Evolutionary conservation across 2,888 invertebrate species (phyloP).

Genomic region (Hipparchia semele): DNA sequence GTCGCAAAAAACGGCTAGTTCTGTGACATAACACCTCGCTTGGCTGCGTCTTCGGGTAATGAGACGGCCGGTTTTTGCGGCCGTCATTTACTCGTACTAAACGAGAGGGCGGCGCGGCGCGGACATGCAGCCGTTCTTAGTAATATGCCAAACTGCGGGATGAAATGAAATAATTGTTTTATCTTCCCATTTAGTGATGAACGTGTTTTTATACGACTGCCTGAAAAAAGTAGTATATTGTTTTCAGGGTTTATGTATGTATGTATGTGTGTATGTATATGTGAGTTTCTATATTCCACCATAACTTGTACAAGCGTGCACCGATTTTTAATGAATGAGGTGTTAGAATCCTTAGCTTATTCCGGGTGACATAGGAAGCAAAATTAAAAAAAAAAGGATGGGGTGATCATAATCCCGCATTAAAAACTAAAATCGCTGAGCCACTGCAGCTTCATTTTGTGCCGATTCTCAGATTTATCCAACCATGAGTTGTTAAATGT

Average conservation of each 20-base stretch:
- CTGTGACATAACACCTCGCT: constrained; percentile 17
- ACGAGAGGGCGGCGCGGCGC: not conserved
- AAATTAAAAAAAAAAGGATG: no score
- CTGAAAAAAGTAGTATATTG: no score
- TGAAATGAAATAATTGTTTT: constrained; percentile 10
- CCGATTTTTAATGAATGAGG: no score
- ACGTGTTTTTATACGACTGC: no score
- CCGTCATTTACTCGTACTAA: not conserved
- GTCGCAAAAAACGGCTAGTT: not conserved
- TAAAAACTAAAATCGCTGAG: not conserved
- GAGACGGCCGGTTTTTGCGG: constrained; percentile 8
- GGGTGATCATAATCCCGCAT: no score
- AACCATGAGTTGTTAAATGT: not conserved
- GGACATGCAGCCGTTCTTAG: constrained; percentile 5
- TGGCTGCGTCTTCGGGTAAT: constrained; percentile 1
- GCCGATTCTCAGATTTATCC: not conserved
- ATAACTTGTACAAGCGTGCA: no score
- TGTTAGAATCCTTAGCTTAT: no score
- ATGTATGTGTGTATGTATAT: no score
- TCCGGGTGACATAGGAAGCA: no score
- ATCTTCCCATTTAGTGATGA: not conserved
- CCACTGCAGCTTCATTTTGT: not conserved
- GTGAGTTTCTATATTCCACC: no score
- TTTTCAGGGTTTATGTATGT: not conserved
- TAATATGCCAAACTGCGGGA: not conserved